phyloP scores from a whole-genome alignment of 1,140 invertebrate species.

The Phthorimaea operculella region DNA sequence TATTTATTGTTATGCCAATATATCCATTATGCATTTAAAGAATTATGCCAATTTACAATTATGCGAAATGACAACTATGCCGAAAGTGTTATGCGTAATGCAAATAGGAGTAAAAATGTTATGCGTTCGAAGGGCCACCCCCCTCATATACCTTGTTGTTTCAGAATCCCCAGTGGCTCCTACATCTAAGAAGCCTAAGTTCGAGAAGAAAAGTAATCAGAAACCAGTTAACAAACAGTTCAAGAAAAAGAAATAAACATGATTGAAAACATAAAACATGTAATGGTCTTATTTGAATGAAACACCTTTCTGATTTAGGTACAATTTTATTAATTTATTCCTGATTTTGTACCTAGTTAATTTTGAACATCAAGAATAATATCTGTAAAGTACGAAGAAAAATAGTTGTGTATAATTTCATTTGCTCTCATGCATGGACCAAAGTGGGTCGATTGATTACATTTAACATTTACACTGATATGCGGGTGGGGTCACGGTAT shows the following conservation, averaged over 20 bases:
- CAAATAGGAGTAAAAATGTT: too few species aligned
- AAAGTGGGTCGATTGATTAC: too few species aligned
- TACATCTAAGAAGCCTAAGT: constrained; percentile 38
- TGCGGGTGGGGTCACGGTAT: background rate
- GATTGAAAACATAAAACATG: constrained; percentile 10
- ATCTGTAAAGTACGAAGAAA: constrained; percentile 3
- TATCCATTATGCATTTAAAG: too few species aligned
- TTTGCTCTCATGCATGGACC: too few species aligned
- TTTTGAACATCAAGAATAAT: background rate
- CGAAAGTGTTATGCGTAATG: too few species aligned
- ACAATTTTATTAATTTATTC: background rate
- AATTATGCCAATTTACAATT: too few species aligned
- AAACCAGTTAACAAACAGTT: constrained; percentile 36
- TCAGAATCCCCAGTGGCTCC: background rate
- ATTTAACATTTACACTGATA: too few species aligned
- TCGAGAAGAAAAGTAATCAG: constrained; percentile 41
- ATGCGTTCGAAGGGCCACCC: too few species aligned
- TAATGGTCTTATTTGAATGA: background rate
- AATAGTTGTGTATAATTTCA: background rate
- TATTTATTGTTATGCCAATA: too few species aligned
- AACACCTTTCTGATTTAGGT: background rate
- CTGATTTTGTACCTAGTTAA: background rate
- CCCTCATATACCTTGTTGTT: background rate
- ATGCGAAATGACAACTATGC: too few species aligned
- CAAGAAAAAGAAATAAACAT: constrained; percentile 44